Evolutionary conservation across 1,140 invertebrate species (phyloP).

Genomic region (Scaptomyza pallida): DNA sequence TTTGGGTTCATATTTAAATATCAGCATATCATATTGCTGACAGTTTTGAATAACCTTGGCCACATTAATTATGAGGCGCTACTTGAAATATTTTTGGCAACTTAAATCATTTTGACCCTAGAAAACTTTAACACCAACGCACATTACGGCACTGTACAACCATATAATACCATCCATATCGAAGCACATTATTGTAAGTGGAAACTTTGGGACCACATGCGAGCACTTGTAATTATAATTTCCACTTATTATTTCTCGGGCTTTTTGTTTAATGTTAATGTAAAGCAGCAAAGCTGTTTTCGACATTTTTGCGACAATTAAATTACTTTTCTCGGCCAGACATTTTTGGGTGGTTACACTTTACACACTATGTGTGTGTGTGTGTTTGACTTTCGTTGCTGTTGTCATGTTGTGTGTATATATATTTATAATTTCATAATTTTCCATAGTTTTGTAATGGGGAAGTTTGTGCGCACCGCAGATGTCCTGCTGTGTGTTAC

Average conservation of each 20-base stretch:
- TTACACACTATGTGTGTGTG: constrained; percentile 8
- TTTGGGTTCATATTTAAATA: constrained; percentile 66
- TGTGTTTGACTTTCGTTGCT: constrained; percentile 4
- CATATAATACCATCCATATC: too few species aligned
- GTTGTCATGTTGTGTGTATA: constrained; percentile 40
- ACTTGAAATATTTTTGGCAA: constrained; percentile 54
- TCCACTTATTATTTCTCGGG: constrained; percentile 70
- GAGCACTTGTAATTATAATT: constrained; percentile 78
- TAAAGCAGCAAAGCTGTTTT: constrained; percentile 76
- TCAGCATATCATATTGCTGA: constrained; percentile 58
- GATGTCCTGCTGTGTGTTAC: constrained; percentile 70
- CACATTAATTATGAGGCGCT: constrained; percentile 65
- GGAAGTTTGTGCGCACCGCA: constrained; percentile 62
- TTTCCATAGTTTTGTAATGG: constrained; percentile 61
- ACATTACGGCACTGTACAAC: constrained; percentile 16
- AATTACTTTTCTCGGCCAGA: constrained; percentile 79
- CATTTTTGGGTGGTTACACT: constrained; percentile 50
- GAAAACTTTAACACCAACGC: constrained; percentile 10
- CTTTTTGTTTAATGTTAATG: constrained; percentile 69
- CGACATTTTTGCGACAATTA: constrained; percentile 80
- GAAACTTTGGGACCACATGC: constrained; percentile 50
- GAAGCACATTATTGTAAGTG: background rate
- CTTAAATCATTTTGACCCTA: constrained; percentile 51
- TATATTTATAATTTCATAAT: constrained; percentile 80
- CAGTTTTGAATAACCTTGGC: constrained; percentile 71